Evolutionary conservation across 1,140 invertebrate genomes (phyloP).

Genomic region (Drosophila paulistorum): DNA sequence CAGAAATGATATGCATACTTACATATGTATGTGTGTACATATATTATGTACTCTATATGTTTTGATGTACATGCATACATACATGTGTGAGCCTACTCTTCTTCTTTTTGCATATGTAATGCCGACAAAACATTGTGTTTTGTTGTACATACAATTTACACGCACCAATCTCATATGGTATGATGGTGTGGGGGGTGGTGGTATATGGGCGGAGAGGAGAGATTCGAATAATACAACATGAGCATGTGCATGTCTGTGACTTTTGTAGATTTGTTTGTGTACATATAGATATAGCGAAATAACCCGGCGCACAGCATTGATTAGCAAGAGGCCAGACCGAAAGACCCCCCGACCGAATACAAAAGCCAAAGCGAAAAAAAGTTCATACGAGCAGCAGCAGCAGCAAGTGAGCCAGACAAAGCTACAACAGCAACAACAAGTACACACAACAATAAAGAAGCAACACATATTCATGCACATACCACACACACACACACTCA

Average conservation of each 20-base stretch:
- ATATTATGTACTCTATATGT: not conserved
- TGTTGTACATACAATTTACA: slow-evolving; percentile 76
- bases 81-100: slow-evolving; percentile 21
- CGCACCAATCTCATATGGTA: slow-evolving; percentile 60
- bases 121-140: slow-evolving; percentile 53
- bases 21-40: not conserved
- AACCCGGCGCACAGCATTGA: slow-evolving; percentile 79
- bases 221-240: slow-evolving; percentile 27
- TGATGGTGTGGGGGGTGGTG: not conserved
- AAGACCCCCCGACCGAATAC: slow-evolving; percentile 25
- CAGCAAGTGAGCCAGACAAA: slow-evolving; percentile 56
- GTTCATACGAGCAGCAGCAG: slow-evolving; percentile 67
- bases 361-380: slow-evolving; percentile 72
- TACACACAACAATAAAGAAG: slow-evolving; percentile 80
- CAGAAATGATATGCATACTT: slow-evolving; percentile 42
- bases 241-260: slow-evolving; percentile 67
- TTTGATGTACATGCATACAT: slow-evolving; percentile 10
- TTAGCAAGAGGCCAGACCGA: slow-evolving; percentile 55
- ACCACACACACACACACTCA: slow-evolving; percentile 29
- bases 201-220: not conserved
- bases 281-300: slow-evolving; percentile 81
- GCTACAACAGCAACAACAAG: slow-evolving; percentile 57
- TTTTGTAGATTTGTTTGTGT: slow-evolving; percentile 82
- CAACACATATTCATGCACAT: slow-evolving; percentile 61
- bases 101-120: slow-evolving; percentile 41